Evolutionary conservation across 2,797 vertebrate species (phyloP).

Genomic region (Epinephelus coioides): DNA sequence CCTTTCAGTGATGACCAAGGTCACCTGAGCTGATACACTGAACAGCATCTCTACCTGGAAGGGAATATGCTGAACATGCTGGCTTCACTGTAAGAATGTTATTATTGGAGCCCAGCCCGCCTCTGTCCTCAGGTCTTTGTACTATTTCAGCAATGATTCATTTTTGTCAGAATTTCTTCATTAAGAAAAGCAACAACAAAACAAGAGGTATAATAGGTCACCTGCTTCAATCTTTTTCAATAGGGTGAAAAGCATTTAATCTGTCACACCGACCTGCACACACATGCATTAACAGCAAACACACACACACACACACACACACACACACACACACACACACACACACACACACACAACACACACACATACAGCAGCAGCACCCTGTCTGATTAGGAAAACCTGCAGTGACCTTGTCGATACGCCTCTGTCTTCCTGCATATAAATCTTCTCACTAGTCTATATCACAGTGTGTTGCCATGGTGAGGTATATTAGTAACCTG

Average conservation of each 20-base stretch:
- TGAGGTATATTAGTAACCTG: constrained; percentile 57
- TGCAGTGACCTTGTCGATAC: constrained; percentile 60
- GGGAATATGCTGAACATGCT: neutral
- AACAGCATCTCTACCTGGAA: neutral
- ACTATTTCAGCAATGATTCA: neutral
- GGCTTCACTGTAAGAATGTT: neutral
- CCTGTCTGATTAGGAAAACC: constrained; percentile 32
- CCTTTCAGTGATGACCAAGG: constrained; percentile 34
- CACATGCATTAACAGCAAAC: constrained; percentile 18
- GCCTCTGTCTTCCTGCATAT: constrained; percentile 18
- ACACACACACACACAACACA: neutral
- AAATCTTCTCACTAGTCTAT: constrained; percentile 44
- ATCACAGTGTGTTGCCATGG: constrained; percentile 53
- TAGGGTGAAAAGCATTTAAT: neutral
- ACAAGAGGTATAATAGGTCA: neutral
- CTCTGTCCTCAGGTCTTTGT: neutral
- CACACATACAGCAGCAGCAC: neutral
- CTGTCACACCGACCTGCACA: constrained; percentile 8
- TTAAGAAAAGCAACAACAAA: constrained; percentile 6
- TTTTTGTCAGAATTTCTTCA: neutral
- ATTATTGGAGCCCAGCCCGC: neutral
- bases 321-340: neutral
- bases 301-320: constrained; percentile 13
- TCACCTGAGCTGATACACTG: constrained; percentile 11
- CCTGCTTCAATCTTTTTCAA: neutral